Percentiles rank a stretch among this genome's conserved stretches.
Conservation (phyloP, 1,140 invertebrate genomes). For the Zaprionus africanus region DNA sequence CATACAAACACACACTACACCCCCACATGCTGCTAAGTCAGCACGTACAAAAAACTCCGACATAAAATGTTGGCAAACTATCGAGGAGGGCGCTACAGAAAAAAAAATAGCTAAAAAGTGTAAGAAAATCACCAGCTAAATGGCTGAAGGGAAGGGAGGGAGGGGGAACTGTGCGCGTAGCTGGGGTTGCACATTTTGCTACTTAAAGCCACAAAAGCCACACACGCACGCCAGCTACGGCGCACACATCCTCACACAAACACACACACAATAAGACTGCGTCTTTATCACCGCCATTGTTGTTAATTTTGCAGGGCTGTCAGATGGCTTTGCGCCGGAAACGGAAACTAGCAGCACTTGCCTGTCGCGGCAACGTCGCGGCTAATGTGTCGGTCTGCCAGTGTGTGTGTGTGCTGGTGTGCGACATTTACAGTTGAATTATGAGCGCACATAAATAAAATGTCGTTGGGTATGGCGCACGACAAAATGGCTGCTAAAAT, state of each 20-base stretch:
- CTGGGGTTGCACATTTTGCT: slow-evolving; percentile 68
- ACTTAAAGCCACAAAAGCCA: slow-evolving; percentile 82
- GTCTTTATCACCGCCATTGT: slow-evolving; percentile 81
- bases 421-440: slow-evolving; percentile 78
- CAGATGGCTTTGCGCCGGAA: slow-evolving; percentile 69
- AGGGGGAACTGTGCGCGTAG: not conserved
- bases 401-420: slow-evolving; percentile 40
- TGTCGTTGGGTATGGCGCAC: slow-evolving; percentile 59
- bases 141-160: slow-evolving; percentile 19
- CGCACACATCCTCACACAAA: not conserved
- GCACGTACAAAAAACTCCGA: slow-evolving; percentile 56
- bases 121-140: slow-evolving; percentile 77
- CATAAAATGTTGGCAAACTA: slow-evolving; percentile 68
- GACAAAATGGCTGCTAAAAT: slow-evolving; percentile 78
- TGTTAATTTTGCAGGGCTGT: slow-evolving; percentile 77
- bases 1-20: slow-evolving; percentile 3
- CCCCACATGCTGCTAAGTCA: slow-evolving; percentile 46
- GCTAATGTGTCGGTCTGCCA: slow-evolving; percentile 56
- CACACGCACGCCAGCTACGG: slow-evolving; percentile 38
- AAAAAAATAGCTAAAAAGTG: slow-evolving; percentile 61
- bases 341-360: slow-evolving; percentile 79
- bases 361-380: slow-evolving; percentile 47
- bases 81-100: slow-evolving; percentile 27
- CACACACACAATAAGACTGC: slow-evolving; percentile 50
- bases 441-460: slow-evolving; percentile 80